Percentiles rank a stretch among this genome's conserved stretches.
Evolutionary conservation across 2,797 vertebrate species (phyloP).

Genomic region (Pseudomugil gertrudae): DNA sequence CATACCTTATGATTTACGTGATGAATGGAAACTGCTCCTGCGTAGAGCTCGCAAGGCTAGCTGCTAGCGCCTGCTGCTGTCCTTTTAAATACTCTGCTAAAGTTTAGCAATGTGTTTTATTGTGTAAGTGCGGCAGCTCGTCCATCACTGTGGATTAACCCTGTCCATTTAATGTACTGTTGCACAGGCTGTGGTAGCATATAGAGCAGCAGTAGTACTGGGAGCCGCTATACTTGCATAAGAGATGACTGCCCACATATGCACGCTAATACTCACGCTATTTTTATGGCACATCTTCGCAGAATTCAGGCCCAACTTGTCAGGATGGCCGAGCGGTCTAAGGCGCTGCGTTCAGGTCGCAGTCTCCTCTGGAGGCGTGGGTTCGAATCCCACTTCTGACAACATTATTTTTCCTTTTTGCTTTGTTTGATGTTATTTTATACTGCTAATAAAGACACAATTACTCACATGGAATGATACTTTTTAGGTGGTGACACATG

Average conservation of each 20-base stretch:
- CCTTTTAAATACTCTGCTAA: background rate
- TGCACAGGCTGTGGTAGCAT: background rate
- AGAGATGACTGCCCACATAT: too few species aligned
- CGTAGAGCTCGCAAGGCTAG: background rate
- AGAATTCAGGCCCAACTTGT: background rate
- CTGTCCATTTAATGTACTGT: background rate
- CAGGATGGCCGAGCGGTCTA: slow-evolving; percentile 79
- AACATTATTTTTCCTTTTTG: too few species aligned
- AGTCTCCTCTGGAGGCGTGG: slow-evolving; percentile 78
- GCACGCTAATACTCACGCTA: too few species aligned
- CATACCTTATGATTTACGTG: slow-evolving; percentile 1
- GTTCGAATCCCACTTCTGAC: slow-evolving; percentile 52
- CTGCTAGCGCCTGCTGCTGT: too few species aligned
- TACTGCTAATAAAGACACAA: too few species aligned
- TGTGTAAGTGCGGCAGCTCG: background rate
- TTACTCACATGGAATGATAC: too few species aligned
- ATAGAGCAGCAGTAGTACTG: too few species aligned
- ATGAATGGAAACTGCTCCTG: background rate
- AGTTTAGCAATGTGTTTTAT: background rate
- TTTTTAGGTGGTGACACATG: too few species aligned
- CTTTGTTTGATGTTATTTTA: too few species aligned
- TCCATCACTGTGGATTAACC: background rate
- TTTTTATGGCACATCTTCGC: too few species aligned
- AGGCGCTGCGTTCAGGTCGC: slow-evolving; percentile 79
- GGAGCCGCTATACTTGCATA: too few species aligned